A percentile compares a stretch with the other conserved stretches of the same genome.
phyloP scores from a whole-genome alignment of 2,113 vertebrate species.

The Globicephala melas region DNA sequence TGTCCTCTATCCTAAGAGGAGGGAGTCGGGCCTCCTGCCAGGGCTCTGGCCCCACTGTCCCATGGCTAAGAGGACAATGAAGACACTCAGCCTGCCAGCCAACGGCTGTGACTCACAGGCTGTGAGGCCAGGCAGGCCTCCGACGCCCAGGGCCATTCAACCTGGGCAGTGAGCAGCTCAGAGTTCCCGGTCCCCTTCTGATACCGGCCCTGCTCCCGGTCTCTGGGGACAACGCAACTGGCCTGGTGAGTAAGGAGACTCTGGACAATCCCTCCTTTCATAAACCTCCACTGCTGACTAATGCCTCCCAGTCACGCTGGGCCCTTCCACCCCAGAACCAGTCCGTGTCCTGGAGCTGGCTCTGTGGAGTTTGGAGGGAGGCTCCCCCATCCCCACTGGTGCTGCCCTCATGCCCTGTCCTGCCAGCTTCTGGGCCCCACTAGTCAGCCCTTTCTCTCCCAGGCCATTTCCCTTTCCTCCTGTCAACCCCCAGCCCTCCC shows the following conservation, averaged over 20 bases:
- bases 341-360: neutral
- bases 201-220: slow-evolving; percentile 19
- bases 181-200: slow-evolving; percentile 25
- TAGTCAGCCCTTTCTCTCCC: neutral
- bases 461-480: neutral
- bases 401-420: neutral
- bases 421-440: neutral
- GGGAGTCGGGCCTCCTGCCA: neutral
- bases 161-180: neutral
- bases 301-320: slow-evolving; percentile 38
- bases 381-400: neutral
- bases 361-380: neutral
- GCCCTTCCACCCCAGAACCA: slow-evolving; percentile 9
- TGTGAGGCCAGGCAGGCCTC: neutral
- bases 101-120: slow-evolving; percentile 55
- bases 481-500: neutral
- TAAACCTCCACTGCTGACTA: slow-evolving; percentile 58
- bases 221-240: neutral
- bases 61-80: slow-evolving; percentile 42
- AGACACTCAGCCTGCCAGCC: slow-evolving; percentile 35
- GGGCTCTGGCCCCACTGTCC: neutral
- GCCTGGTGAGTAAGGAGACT: slow-evolving; percentile 58
- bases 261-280: slow-evolving; percentile 69
- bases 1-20: neutral
- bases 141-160: neutral